Conservation (phyloP, 2,888 invertebrate species). For the Stenurella melanura region DNA sequence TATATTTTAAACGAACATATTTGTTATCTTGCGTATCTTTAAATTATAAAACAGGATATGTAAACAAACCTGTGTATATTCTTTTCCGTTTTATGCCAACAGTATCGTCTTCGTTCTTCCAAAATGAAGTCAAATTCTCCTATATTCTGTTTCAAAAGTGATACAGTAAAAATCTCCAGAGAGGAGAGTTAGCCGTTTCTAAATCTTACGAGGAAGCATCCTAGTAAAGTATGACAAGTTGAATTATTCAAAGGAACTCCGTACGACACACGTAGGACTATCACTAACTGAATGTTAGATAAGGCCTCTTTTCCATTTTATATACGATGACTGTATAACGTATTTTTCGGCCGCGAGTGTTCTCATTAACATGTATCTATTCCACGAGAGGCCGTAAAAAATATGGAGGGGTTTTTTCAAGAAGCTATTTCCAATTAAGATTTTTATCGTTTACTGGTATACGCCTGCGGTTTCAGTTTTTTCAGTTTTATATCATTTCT, state of each 20-base stretch:
- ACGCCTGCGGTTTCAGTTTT: neutral
- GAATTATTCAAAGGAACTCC: constrained; percentile 63
- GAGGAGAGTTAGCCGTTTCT: constrained; percentile 61
- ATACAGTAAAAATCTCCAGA: constrained; percentile 60
- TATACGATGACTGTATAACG: constrained; percentile 43
- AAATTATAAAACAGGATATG: too few species aligned
- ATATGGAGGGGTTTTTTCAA: neutral
- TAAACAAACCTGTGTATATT: too few species aligned
- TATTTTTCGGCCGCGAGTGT: constrained; percentile 26
- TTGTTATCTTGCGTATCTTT: too few species aligned
- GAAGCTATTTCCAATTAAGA: constrained; percentile 21
- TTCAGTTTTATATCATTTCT: neutral
- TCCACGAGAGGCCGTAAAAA: constrained; percentile 13
- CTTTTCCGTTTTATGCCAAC: too few species aligned
- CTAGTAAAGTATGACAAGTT: constrained; percentile 66
- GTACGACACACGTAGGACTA: constrained; percentile 45
- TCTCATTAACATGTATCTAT: constrained; percentile 25
- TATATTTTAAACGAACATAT: too few species aligned
- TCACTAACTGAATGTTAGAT: constrained; percentile 48
- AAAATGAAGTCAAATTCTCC: constrained; percentile 59
- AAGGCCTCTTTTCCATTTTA: constrained; percentile 48
- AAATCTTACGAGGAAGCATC: constrained; percentile 63
- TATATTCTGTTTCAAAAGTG: constrained; percentile 50
- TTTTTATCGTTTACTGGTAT: neutral
- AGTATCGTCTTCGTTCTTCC: constrained; percentile 6